phyloP scores from a whole-genome alignment of 2,797 vertebrate species.

The Enteromius fasciolatus region DNA sequence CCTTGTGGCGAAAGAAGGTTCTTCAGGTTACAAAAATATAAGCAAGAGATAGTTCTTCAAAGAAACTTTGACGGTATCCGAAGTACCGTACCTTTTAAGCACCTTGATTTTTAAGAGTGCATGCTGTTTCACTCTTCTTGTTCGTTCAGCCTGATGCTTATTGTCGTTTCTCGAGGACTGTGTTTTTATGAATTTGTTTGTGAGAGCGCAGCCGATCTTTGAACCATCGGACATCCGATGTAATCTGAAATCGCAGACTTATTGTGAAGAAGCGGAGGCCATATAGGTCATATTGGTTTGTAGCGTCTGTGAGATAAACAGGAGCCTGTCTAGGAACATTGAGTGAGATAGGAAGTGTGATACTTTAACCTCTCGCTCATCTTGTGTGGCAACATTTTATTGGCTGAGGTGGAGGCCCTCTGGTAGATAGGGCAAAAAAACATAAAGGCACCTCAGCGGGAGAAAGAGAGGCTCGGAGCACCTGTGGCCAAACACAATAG shows the following conservation, averaged over 20 bases:
- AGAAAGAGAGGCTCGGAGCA: conserved; percentile 72
- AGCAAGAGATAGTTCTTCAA: not conserved
- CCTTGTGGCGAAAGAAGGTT: not conserved
- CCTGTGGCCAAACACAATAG: conserved; percentile 81
- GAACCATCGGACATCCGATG: not conserved
- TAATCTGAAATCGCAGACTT: conserved; percentile 3
- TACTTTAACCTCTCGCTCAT: conserved; percentile 67
- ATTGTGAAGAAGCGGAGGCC: conserved; percentile 26
- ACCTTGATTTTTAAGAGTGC: not conserved
- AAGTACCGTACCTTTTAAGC: not conserved
- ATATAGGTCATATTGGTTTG: conserved; percentile 39
- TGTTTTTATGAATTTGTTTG: not conserved
- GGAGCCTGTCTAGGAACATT: conserved; percentile 62
- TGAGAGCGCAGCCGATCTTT: not conserved
- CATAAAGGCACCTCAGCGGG: conserved; percentile 37
- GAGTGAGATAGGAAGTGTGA: conserved; percentile 72
- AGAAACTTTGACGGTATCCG: not conserved
- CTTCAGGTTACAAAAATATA: not conserved
- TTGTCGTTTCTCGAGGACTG: not conserved
- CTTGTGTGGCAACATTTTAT: conserved; percentile 76
- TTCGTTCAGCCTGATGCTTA: not conserved
- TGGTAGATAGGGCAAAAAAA: conserved; percentile 50
- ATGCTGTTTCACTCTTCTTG: not conserved
- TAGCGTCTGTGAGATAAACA: conserved; percentile 46
- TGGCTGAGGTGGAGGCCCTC: conserved; percentile 67